Evolutionary conservation across 2,888 invertebrate species (phyloP).

Genomic region (Syritta pipiens): DNA sequence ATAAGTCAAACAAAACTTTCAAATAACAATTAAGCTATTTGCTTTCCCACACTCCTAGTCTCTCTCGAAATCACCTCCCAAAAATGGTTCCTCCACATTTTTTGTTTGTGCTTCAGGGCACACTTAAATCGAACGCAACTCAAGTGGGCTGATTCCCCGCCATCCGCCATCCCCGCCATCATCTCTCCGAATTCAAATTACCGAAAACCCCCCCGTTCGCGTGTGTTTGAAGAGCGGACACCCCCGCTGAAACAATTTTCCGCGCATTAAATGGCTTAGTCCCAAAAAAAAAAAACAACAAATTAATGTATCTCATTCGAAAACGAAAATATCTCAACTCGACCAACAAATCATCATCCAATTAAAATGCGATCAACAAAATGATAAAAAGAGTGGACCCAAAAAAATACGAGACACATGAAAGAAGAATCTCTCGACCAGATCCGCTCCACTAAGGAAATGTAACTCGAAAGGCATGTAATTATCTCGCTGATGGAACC

Average conservation of each 20-base stretch:
- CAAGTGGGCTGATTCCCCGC: constrained; percentile 4
- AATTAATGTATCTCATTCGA: constrained; percentile 52
- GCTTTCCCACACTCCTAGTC: constrained; percentile 55
- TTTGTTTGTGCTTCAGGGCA: constrained; percentile 58
- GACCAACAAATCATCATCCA: constrained; percentile 65
- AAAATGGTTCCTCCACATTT: no score
- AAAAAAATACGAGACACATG: constrained; percentile 4
- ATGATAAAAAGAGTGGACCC: constrained; percentile 46
- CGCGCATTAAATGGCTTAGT: constrained; percentile 50
- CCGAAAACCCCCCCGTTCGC: background rate
- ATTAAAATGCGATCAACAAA: constrained; percentile 69
- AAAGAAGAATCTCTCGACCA: constrained; percentile 35
- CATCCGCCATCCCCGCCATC: constrained; percentile 42
- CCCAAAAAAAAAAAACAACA: constrained; percentile 29
- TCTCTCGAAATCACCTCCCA: constrained; percentile 33
- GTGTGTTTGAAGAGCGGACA: background rate
- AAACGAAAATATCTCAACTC: constrained; percentile 45
- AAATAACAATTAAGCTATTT: constrained; percentile 63
- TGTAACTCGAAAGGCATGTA: constrained; percentile 63
- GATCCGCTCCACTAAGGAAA: constrained; percentile 29
- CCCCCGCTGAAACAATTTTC: constrained; percentile 50
- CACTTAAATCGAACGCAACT: constrained; percentile 38
- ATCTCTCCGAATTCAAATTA: no score
- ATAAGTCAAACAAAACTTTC: constrained; percentile 25
- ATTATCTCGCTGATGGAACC: constrained; percentile 66